Conservation (phyloP, 2,888 invertebrate genomes). For the Agrenia bidenticulata region DNA sequence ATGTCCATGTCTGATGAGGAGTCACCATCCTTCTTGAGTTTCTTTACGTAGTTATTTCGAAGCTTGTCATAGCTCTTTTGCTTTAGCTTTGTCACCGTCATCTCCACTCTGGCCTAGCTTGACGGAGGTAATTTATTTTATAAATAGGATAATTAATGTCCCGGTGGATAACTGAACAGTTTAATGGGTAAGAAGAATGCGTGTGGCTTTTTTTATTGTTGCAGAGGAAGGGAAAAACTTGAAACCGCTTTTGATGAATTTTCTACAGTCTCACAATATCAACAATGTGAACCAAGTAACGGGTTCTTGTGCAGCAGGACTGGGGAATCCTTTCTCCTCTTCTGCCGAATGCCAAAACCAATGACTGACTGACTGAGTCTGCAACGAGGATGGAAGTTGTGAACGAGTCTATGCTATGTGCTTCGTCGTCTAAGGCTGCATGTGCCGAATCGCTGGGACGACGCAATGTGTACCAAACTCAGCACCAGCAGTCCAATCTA, state of each 20-base stretch:
- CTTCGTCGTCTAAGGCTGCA: too few relatives aligned
- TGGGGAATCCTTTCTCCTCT: conserved; percentile 22
- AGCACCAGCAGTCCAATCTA: too few relatives aligned
- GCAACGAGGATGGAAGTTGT: too few relatives aligned
- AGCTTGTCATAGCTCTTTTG: conserved; percentile 21
- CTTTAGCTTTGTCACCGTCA: conserved; percentile 42
- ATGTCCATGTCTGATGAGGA: conserved; percentile 8
- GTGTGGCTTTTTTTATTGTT: not conserved
- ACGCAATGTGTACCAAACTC: conserved; percentile 12
- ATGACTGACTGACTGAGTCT: conserved; percentile 19
- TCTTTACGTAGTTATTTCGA: conserved; percentile 8
- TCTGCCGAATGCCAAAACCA: conserved; percentile 21
- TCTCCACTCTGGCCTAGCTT: not conserved
- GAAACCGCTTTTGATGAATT: conserved; percentile 10
- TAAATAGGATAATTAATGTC: not conserved
- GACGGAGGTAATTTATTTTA: not conserved
- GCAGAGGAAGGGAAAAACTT: not conserved
- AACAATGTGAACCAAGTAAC: conserved; percentile 24
- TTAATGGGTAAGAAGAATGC: not conserved
- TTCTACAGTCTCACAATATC: not conserved
- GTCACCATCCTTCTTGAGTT: conserved; percentile 1
- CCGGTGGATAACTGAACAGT: not conserved
- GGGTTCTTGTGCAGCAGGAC: conserved; percentile 21
- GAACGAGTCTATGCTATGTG: not conserved
- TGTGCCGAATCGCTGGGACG: not conserved